Percentiles rank a stretch among this genome's conserved stretches.
Conservation (phyloP, 2,888 invertebrate species). For the Myathropa florea region DNA sequence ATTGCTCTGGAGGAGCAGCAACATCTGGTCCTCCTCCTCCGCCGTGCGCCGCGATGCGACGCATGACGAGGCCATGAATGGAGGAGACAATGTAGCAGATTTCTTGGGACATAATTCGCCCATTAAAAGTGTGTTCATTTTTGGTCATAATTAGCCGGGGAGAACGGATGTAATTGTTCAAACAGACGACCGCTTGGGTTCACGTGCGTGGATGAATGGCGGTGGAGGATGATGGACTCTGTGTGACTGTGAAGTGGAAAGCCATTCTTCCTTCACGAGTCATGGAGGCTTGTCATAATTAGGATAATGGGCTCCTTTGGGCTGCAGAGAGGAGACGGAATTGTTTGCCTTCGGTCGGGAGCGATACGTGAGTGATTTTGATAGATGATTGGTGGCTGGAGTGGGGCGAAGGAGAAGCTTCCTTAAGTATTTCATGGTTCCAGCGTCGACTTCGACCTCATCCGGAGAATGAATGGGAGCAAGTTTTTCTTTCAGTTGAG, state of each 20-base stretch:
- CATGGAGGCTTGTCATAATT: not conserved
- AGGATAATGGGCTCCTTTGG: not conserved
- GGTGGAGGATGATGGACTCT: not conserved
- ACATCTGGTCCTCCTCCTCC: constrained; percentile 3
- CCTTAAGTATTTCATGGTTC: too few relatives aligned
- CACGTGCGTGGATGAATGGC: not conserved
- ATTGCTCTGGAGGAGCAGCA: not conserved
- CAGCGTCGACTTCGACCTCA: too few relatives aligned
- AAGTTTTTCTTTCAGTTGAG: too few relatives aligned
- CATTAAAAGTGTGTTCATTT: constrained; percentile 42
- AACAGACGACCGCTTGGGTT: not conserved
- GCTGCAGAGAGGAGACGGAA: not conserved
- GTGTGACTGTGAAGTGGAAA: not conserved
- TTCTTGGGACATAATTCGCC: constrained; percentile 16
- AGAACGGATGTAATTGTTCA: constrained; percentile 13
- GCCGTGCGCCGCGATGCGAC: not conserved
- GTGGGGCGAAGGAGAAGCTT: too few relatives aligned
- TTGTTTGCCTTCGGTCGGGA: not conserved
- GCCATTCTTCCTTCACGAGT: not conserved
- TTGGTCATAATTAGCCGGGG: constrained; percentile 8
- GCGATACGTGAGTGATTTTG: not conserved
- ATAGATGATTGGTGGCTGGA: not conserved
- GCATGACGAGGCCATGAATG: not conserved
- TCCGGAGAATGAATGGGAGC: too few relatives aligned
- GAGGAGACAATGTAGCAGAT: not conserved